Conservation (phyloP, 2,797 vertebrate genomes). For the Periparus ater region DNA sequence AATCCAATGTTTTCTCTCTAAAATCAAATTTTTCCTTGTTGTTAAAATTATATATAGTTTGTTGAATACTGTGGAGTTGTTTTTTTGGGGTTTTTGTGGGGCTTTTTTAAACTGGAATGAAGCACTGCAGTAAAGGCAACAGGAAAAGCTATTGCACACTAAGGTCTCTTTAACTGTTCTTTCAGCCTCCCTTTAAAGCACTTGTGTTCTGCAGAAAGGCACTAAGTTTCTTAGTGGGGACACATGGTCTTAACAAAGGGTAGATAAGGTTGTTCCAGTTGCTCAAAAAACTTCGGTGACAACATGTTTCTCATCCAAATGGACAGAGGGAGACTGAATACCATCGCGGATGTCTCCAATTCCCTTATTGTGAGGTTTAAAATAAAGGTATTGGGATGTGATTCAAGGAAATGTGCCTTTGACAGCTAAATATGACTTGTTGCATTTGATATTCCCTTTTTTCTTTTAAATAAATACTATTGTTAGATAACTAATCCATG, state of each 20-base stretch:
- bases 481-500: not conserved
- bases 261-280: not conserved
- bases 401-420: not conserved
- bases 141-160: not conserved
- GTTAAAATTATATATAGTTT: not conserved
- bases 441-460: not conserved
- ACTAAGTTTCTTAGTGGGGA: not conserved
- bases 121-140: not conserved
- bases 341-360: accelerated
- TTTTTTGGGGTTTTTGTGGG: too few relatives aligned
- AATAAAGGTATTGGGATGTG: accelerated
- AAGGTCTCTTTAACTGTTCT: not conserved
- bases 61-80: not conserved
- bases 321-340: not conserved
- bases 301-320: not conserved
- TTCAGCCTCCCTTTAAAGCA: not conserved
- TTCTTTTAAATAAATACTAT: not conserved
- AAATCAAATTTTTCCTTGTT: not conserved
- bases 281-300: not conserved
- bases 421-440: not conserved
- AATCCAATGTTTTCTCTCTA: not conserved
- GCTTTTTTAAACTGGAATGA: not conserved
- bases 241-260: accelerated
- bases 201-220: not conserved
- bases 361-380: not conserved